Conservation (phyloP, 1,140 invertebrate genomes). For the Drosophila bocqueti region DNA sequence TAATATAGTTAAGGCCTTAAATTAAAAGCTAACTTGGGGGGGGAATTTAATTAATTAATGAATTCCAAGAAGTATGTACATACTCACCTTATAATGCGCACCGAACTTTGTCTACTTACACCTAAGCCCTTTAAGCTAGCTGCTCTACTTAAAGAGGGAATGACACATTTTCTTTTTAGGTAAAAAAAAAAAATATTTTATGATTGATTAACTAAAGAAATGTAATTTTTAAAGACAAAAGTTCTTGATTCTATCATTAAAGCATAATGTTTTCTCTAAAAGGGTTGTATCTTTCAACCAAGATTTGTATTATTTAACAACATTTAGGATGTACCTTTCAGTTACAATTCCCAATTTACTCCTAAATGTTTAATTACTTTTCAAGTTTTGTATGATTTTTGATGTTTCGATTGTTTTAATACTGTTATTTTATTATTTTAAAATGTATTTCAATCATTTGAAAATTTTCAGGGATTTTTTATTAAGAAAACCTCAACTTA, state of each 20-base stretch:
- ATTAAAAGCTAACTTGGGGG: not conserved
- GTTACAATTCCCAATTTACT: not conserved
- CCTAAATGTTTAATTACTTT: not conserved
- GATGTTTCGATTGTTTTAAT: rapidly evolving
- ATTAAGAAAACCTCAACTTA: too few species aligned
- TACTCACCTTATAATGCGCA: not conserved
- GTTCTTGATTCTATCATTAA: not conserved
- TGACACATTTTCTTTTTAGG: not conserved
- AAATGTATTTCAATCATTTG: too few species aligned
- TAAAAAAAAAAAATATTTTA: not conserved
- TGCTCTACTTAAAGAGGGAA: not conserved
- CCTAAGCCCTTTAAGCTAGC: not conserved
- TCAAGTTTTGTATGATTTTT: not conserved
- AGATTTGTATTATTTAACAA: not conserved
- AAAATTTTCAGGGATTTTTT: too few species aligned
- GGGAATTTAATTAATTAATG: not conserved
- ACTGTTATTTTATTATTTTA: too few species aligned
- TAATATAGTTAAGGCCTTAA: not conserved
- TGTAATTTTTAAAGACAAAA: not conserved
- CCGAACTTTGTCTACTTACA: not conserved
- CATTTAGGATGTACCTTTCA: too few species aligned
- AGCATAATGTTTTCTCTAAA: not conserved
- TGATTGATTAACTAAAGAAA: not conserved
- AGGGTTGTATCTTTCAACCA: too few species aligned
- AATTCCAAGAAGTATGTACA: not conserved